Base-by-base conservation (phyloP, 2,888 invertebrate species). In the Lasioglossum oenotherae region DNA sequence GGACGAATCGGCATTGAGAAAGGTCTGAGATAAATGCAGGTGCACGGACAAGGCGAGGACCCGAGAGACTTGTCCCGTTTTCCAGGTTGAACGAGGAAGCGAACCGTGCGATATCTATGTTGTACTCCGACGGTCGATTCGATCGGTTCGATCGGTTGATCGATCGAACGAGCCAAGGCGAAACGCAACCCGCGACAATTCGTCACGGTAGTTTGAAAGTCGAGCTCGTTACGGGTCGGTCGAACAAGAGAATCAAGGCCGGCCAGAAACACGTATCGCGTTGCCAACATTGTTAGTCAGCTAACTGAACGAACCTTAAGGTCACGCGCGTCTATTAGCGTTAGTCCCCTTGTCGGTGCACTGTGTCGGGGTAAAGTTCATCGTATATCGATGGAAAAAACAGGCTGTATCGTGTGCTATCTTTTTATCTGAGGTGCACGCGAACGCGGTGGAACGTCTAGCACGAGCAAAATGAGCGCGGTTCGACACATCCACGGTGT, bases 1-100 rank as follows among this genome's bases (percentile, higher is more conserved):
- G 79, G 71, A 73, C 53, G 79, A 78, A 74, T 89, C 86, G 91
- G 88, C 92, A 91, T 90, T 92, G 92, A 91, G 90, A 91, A 93
- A 93, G 91, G 92, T 91, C 88, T 89, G 89, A 88, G 90, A 92
- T 91, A 90, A 89, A 90, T 89, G 88, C 91, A 88, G 81, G 81
- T 91, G 89, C 81, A 78, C 81, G 87, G 91, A 90, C 87, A 87
- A 92, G 89, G 90, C 89, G 91, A 93, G 91, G 92, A 89, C 90
- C 86, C 64, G 81, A 80, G n/a, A 31, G 89, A 84, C 89, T 82
- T 85, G 82, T 85, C 88, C 84, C 81, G 85, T 83, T 76, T 86
- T 83, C 81, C 78, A 82, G 74, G 23, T 71, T 57, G 81, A 86
- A 90, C 78, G 88, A 88, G 92, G 90, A 93, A 93, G 88, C 91